Conservation (phyloP, 2,113 vertebrate species). For the Aythya baeri region DNA sequence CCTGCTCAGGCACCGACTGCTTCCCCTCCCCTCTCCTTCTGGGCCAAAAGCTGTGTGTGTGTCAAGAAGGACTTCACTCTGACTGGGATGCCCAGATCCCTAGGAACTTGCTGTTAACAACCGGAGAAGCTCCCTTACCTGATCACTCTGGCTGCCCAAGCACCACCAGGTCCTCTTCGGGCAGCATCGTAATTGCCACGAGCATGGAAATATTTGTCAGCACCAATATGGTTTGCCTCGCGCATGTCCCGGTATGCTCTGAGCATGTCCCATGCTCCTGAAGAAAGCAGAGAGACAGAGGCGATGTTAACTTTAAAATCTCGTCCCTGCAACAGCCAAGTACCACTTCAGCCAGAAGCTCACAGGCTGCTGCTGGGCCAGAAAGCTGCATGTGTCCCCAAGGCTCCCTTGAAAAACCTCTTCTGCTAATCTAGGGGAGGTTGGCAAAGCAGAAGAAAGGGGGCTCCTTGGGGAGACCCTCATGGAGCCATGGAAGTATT, state of each 20-base stretch:
- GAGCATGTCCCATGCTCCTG: slow-evolving; percentile 26
- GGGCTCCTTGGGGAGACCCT: neutral
- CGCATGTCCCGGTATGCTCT: slow-evolving; percentile 48
- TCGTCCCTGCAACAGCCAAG: neutral
- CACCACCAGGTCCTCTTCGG: slow-evolving; percentile 35
- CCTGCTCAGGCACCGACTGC: neutral
- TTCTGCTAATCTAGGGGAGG: neutral
- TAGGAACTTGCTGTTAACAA: neutral
- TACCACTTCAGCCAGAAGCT: neutral
- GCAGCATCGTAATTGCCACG: slow-evolving; percentile 65
- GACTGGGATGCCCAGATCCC: neutral
- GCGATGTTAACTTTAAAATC: neutral
- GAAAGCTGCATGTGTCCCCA: neutral
- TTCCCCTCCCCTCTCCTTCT: too few relatives aligned
- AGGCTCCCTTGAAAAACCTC: neutral
- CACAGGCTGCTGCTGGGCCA: too few relatives aligned
- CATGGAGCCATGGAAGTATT: neutral
- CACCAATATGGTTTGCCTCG: neutral
- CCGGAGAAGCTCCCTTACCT: neutral
- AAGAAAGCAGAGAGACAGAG: neutral
- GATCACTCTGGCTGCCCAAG: slow-evolving; percentile 42
- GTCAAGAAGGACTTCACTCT: neutral
- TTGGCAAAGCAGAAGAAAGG: neutral
- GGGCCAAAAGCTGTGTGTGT: neutral
- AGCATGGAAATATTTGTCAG: slow-evolving; percentile 67